Conservation (phyloP, 2,888 invertebrate species). For the Tortricodes alternella region DNA sequence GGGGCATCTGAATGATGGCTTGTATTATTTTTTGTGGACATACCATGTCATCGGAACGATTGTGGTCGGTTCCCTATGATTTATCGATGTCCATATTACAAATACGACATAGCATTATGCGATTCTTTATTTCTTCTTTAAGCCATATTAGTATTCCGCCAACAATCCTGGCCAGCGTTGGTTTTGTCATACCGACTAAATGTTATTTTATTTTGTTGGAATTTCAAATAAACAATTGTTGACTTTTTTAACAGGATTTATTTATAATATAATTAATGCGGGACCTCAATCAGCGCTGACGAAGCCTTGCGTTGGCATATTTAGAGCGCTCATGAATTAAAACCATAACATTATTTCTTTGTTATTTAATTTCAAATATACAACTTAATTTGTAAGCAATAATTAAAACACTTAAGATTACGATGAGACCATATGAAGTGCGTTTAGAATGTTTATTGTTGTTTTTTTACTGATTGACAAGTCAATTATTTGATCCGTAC, state of each 20-base stretch:
- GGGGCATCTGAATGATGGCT: slow-evolving; percentile 77
- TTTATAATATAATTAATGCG: slow-evolving; percentile 72
- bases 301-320: slow-evolving; percentile 57
- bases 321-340: slow-evolving; percentile 75
- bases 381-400: slow-evolving; percentile 74
- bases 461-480: slow-evolving; percentile 19
- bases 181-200: slow-evolving; percentile 82
- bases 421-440: slow-evolving; percentile 28
- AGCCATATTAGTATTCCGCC: slow-evolving; percentile 80
- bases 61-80: slow-evolving; percentile 81
- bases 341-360: slow-evolving; percentile 57
- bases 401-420: slow-evolving; percentile 63
- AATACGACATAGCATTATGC: slow-evolving; percentile 81
- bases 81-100: slow-evolving; percentile 81
- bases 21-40: slow-evolving; percentile 79
- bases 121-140: slow-evolving; percentile 82
- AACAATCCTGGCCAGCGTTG: slow-evolving; percentile 75
- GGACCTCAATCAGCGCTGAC: slow-evolving; percentile 66
- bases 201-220: slow-evolving; percentile 82
- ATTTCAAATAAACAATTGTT: slow-evolving; percentile 79
- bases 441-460: slow-evolving; percentile 30
- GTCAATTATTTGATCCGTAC: not conserved
- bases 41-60: slow-evolving; percentile 82
- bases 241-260: slow-evolving; percentile 56
- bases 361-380: slow-evolving; percentile 47